Evolutionary conservation across 2,113 vertebrate genomes (phyloP).

Genomic region (Onychostoma macrolepis): DNA sequence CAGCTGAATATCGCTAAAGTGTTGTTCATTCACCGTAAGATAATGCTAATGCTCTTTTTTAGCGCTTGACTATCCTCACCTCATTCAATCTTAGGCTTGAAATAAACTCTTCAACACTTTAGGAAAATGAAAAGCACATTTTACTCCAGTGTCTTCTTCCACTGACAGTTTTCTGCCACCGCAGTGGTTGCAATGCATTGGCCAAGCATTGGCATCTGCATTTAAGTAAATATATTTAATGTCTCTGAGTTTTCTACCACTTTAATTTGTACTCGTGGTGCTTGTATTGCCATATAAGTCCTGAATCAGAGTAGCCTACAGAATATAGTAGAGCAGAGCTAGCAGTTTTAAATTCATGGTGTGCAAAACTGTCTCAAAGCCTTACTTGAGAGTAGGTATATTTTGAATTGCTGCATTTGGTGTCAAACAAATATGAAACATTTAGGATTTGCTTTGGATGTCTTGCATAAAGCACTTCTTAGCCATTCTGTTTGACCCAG

Average conservation of each 20-base stretch:
- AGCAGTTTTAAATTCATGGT: neutral
- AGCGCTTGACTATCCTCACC: neutral
- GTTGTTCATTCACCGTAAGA: neutral
- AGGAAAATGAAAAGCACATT: neutral
- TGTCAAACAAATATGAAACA: conserved; percentile 42
- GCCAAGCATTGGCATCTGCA: neutral
- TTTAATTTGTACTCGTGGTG: neutral
- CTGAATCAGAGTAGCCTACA: neutral
- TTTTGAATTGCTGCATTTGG: neutral
- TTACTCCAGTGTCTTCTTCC: neutral
- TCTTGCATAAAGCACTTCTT: conserved; percentile 45
- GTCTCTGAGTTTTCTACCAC: neutral
- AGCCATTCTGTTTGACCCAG: conserved; percentile 63
- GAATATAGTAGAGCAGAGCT: neutral
- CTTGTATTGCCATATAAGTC: neutral
- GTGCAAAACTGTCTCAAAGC: neutral
- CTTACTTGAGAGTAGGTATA: conserved; percentile 9
- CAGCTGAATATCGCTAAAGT: neutral
- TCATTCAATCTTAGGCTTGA: neutral
- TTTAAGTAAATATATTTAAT: neutral
- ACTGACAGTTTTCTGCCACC: neutral
- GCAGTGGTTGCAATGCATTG: too few species aligned
- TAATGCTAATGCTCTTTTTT: neutral
- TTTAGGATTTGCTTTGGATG: conserved; percentile 38
- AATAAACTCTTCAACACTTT: neutral